phyloP scores from a whole-genome alignment of 2,888 invertebrate species.

The Pristionchus entomophagus region DNA sequence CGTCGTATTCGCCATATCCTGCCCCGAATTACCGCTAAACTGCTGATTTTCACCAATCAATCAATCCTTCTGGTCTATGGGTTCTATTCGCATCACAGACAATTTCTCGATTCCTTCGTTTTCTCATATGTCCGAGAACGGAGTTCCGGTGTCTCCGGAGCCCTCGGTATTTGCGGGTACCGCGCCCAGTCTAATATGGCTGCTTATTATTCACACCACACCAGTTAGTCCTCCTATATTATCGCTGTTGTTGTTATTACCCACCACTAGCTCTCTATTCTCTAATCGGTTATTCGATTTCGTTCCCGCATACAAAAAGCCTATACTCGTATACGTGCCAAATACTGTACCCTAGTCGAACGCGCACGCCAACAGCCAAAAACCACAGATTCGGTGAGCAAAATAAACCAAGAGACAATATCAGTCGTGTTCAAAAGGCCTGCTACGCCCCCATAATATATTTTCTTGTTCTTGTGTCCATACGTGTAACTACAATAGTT shows the following conservation, averaged over 20 bases:
- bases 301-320: not conserved
- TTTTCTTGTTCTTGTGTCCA: not conserved
- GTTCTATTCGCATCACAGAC: not conserved
- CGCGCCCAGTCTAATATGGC: too few species aligned
- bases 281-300: not conserved
- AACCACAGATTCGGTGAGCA: slow-evolving; percentile 24
- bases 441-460: not conserved
- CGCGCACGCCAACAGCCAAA: not conserved
- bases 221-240: not conserved
- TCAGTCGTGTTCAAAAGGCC: not conserved
- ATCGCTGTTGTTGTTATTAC: not conserved
- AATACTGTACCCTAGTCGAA: not conserved
- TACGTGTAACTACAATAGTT: slow-evolving; percentile 39
- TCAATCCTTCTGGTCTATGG: not conserved
- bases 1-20: too few species aligned
- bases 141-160: too few species aligned
- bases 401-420: not conserved
- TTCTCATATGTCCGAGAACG: too few species aligned
- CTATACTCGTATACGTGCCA: not conserved
- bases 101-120: not conserved
- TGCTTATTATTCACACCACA: too few species aligned
- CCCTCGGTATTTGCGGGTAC: too few species aligned
- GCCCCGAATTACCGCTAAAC: not conserved
- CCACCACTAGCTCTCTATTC: not conserved
- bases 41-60: not conserved